phyloP scores from a whole-genome alignment of 2,888 invertebrate genomes.

The Hydrotaea diabolus region DNA sequence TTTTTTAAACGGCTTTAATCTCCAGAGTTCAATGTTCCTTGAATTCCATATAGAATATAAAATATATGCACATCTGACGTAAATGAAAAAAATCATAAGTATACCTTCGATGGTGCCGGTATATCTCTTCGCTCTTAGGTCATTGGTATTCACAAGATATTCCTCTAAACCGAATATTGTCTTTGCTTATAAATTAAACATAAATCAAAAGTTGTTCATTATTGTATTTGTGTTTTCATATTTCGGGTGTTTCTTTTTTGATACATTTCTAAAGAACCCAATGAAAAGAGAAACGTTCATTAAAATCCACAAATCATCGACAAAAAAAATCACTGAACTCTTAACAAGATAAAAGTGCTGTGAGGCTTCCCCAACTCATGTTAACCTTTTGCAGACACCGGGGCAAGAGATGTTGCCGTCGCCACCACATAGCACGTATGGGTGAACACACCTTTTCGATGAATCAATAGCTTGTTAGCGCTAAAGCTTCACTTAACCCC shows the following conservation, averaged over 20 bases:
- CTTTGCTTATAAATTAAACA: background rate
- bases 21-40: no score
- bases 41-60: no score
- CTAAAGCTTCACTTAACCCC: background rate
- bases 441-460: background rate
- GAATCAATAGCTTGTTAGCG: background rate
- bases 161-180: background rate
- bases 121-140: no score
- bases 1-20: no score
- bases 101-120: no score
- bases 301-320: background rate
- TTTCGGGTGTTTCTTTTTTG: background rate
- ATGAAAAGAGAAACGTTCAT: background rate
- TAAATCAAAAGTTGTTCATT: background rate
- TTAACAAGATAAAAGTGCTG: no score
- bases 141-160: no score
- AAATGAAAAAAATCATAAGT: no score
- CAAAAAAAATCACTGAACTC: no score
- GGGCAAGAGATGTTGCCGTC: background rate
- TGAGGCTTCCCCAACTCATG: background rate
- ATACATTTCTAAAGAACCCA: background rate
- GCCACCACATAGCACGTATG: background rate
- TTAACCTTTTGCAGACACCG: background rate
- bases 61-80: no score
- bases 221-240: background rate